phyloP scores from a whole-genome alignment of 2,113 vertebrate genomes.

The Telmatochromis sp. region DNA sequence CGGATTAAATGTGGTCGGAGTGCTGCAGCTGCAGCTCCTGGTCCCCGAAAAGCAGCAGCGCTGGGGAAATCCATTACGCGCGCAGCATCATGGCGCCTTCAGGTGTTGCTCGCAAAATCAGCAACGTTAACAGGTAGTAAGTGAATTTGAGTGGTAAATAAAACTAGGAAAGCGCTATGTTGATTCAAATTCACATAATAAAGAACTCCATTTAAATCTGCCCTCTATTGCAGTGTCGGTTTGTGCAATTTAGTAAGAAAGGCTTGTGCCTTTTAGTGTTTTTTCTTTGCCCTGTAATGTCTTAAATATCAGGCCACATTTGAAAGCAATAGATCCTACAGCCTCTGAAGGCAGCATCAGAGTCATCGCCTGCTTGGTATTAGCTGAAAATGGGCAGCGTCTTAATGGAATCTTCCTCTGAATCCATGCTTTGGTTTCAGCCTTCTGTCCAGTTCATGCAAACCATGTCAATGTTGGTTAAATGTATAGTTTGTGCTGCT shows the following conservation, averaged over 20 bases:
- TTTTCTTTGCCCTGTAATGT: background rate
- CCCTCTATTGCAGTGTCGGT: background rate
- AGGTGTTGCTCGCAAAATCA: background rate
- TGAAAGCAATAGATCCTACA: background rate
- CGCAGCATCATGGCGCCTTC: conserved; percentile 46
- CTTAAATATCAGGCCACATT: background rate
- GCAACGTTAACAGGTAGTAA: background rate
- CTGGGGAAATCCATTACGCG: conserved; percentile 57
- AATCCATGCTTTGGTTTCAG: background rate
- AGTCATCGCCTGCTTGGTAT: background rate
- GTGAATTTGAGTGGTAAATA: background rate
- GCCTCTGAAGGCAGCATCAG: background rate
- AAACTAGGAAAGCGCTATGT: background rate
- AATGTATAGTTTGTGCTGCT: background rate
- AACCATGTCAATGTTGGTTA: background rate
- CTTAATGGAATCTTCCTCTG: background rate
- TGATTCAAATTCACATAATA: background rate
- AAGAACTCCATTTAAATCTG: background rate
- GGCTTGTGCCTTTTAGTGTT: background rate
- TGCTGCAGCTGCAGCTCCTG: conserved; percentile 50
- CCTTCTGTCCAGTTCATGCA: background rate
- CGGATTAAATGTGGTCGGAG: conserved; percentile 34
- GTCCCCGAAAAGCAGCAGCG: conserved; percentile 30
- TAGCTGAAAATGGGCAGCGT: background rate
- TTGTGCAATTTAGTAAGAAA: background rate